Evolutionary conservation across 2,888 invertebrate species (phyloP), one percentile per base, ranked within the genome.

Genomic region (Graphium colonna): DNA sequence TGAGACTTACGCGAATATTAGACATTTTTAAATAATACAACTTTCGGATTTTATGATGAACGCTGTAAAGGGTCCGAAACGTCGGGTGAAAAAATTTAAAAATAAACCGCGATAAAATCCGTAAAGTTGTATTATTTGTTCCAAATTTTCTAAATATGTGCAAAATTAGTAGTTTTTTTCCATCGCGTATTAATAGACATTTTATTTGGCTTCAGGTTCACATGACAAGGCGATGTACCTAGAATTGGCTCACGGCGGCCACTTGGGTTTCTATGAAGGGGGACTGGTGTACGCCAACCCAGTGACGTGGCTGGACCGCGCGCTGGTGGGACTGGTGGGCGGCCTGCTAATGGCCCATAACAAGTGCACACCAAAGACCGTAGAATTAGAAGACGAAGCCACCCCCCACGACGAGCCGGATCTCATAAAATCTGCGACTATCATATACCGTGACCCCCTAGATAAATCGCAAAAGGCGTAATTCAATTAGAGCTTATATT

Each of bases 201-300:
- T n/a, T n/a, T n/a, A n/a, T n/a, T n/a, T n/a, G n/a, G n/a, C n/a
- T n/a, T 75, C 79, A 96, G 96, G 87, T 62, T 92, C 91, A 7
- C 92, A 91, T 55, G 91, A 91, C 46, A 94, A 93, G 65, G 90
- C 91, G 1, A 91, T 96, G 64, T 97, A 94, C 72, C 85, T 97
- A 51, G 95, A 96, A 75, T 85, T 97, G 17, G 94, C 96, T 8
- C 97, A 98, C 77, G 98, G 98, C 9, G 98, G 98, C 2, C 98
- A 98, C 82, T 91, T 98, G 60, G 98, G 98, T 15, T 98, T 97
- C 83, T 97, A 97, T 77, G 98, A 98, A 83, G 97, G 97, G 8
- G 97, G 97, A 13, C 82, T 95, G 18, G 74, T 97, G 1, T 95
- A 96, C 78, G 97, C 98, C 0, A 95, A 96, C 73, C 95, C 96